Evolutionary conservation across 2,797 vertebrate species (phyloP), one percentile per base, ranked within the genome.

Genomic region (Erethizon dorsatum): DNA sequence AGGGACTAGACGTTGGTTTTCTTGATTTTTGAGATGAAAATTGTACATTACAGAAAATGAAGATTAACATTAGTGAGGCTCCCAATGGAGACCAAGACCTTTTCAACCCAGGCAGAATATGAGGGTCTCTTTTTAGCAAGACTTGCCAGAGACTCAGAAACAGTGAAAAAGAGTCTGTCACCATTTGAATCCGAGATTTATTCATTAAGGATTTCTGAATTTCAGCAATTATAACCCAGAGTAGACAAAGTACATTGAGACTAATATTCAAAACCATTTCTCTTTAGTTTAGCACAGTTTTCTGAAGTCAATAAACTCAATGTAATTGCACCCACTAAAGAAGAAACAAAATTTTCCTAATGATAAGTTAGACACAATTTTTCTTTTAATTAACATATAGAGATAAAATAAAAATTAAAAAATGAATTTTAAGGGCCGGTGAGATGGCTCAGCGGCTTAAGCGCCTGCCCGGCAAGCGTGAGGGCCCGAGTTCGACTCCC

Each of bases 311-410:
- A 75, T 59, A 54, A 73, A 67, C 26, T 88, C 56, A 56, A 12
- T 78, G 69, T n/a, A 92, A 83, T 45, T 57, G 24, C 1, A 45
- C 18, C 5, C n/a, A 50, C 45, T 56, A 82, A 83, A 33, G 31
- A 10, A 86, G 41, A 82, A 96, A 63, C 1, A 14, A 28, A 33
- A 54, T 31, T n/a, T 41, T 9, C 61, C 6, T 89, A 69, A 63
- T 50, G 33, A 18, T 54, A 75, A 84, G 2, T 37, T 91, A 87
- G 78, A n/a, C 2, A 47, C 1, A 65, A 37, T 37, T 75, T 79
- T 67, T 96, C 33, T 73, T 90, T 50, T 84, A 95, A 95, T 86
- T 78, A 78, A 78, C 5, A 88, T 57, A 77, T 2, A 56, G 0
- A 13, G 1, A 26, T 79, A 24, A 92, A 90, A 92, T 83, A 52